Evolutionary conservation across 2,113 vertebrate genomes (phyloP).

Genomic region (Rhea americana): DNA sequence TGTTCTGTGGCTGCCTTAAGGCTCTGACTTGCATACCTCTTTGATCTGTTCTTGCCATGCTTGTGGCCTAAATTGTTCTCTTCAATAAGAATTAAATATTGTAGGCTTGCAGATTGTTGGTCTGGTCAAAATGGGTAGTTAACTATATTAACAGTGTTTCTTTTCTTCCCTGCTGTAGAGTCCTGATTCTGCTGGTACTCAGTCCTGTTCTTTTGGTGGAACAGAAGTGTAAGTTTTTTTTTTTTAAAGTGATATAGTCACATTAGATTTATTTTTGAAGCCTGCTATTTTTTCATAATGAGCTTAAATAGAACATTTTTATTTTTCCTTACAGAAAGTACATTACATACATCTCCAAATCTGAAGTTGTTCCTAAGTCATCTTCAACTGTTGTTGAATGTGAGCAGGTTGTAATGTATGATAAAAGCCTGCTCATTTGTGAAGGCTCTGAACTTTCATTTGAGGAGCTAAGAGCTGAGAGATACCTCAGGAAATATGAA

Average conservation of each 20-base stretch:
- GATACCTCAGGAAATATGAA: conserved; percentile 20
- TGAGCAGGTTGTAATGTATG: conserved; percentile 42
- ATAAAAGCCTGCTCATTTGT: conserved; percentile 15
- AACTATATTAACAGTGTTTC: background rate
- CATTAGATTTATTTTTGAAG: background rate
- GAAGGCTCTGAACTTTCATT: conserved; percentile 52
- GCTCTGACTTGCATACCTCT: too few relatives aligned
- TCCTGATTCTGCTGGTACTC: background rate
- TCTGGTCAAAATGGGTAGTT: background rate
- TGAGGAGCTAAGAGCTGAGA: conserved; percentile 55
- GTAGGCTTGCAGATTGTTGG: background rate
- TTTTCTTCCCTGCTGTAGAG: background rate
- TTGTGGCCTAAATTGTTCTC: background rate
- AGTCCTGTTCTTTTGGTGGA: background rate
- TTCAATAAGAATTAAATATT: background rate
- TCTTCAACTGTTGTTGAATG: rapidly evolving
- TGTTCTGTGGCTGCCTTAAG: background rate
- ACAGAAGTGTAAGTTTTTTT: conserved; percentile 53
- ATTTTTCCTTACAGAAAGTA: background rate
- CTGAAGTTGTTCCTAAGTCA: conserved; percentile 8
- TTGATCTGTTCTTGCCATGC: background rate
- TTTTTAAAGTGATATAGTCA: background rate
- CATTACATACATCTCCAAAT: conserved; percentile 36
- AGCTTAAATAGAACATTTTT: background rate
- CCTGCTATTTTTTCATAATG: background rate